Conservation (phyloP, 2,113 vertebrate species). For the Reinhardtius hippoglossoides region DNA sequence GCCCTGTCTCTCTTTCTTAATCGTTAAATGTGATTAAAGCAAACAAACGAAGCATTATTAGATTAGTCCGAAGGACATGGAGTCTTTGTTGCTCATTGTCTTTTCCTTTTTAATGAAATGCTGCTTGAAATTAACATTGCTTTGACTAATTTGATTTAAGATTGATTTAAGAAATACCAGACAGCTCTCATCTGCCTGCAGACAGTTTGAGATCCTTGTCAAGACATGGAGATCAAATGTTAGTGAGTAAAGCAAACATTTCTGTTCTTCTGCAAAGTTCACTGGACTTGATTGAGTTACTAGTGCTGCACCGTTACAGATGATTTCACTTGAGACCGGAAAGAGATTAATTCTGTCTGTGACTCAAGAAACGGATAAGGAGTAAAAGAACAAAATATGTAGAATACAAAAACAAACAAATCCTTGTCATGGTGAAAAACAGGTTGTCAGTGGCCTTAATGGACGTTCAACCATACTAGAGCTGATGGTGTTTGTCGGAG, state of each 20-base stretch:
- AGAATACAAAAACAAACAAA: background rate
- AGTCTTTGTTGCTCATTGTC: slow-evolving; percentile 79
- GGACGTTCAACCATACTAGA: background rate
- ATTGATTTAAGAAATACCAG: slow-evolving; percentile 75
- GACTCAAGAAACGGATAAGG: background rate
- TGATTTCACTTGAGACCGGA: slow-evolving; percentile 17
- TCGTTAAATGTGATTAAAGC: slow-evolving; percentile 82
- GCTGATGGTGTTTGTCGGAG: slow-evolving; percentile 29
- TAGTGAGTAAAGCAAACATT: slow-evolving; percentile 56
- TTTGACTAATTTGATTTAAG: slow-evolving; percentile 79
- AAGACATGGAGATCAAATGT: slow-evolving; percentile 59
- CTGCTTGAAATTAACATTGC: slow-evolving; percentile 82
- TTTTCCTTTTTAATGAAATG: slow-evolving; percentile 80
- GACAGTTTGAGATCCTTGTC: slow-evolving; percentile 78
- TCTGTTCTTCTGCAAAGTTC: slow-evolving; percentile 68
- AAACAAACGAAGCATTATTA: slow-evolving; percentile 81
- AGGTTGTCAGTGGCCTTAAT: background rate
- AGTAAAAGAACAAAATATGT: background rate
- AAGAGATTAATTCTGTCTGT: background rate
- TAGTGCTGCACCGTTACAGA: slow-evolving; percentile 28
- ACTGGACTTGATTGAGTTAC: slow-evolving; percentile 59
- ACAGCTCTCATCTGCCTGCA: slow-evolving; percentile 71
- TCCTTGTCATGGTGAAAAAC: background rate
- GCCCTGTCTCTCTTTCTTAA: slow-evolving; percentile 68
- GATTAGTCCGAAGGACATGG: slow-evolving; percentile 80